Evolutionary conservation across 2,113 vertebrate genomes (phyloP).

Genomic region (Leptobrachium leishanense): DNA sequence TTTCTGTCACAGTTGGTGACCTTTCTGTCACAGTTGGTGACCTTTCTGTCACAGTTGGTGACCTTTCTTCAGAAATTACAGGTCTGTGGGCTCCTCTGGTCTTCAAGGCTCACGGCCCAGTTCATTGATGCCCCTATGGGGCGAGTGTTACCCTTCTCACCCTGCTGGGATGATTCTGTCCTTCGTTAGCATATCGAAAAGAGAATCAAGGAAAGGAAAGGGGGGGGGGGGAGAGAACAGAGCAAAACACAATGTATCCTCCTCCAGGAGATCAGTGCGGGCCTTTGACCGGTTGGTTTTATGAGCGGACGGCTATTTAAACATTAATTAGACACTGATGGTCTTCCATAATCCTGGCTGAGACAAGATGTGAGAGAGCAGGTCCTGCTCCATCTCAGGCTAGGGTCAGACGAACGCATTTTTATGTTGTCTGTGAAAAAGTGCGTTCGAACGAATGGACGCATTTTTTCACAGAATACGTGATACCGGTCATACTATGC

Average conservation of each 20-base stretch:
- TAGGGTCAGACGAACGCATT: no score
- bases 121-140: no score
- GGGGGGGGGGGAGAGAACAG: not conserved
- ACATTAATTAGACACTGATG: constrained; percentile 4
- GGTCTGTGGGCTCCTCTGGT: no score
- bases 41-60: no score
- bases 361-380: not conserved
- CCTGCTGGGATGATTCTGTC: not conserved
- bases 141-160: not conserved
- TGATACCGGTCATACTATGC: no score
- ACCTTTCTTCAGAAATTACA: no score
- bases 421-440: no score
- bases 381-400: not conserved
- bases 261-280: not conserved
- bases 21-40: no score
- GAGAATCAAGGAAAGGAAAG: not conserved
- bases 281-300: not conserved
- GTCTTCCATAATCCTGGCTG: not conserved
- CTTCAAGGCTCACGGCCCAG: no score
- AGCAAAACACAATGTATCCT: not conserved
- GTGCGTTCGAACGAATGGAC: no score
- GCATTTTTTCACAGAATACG: no score
- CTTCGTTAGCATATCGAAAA: constrained; percentile 6
- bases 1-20: no score
- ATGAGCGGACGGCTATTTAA: not conserved